Conservation (phyloP, 2,113 vertebrate genomes). For the Tauraco erythrolophus region DNA sequence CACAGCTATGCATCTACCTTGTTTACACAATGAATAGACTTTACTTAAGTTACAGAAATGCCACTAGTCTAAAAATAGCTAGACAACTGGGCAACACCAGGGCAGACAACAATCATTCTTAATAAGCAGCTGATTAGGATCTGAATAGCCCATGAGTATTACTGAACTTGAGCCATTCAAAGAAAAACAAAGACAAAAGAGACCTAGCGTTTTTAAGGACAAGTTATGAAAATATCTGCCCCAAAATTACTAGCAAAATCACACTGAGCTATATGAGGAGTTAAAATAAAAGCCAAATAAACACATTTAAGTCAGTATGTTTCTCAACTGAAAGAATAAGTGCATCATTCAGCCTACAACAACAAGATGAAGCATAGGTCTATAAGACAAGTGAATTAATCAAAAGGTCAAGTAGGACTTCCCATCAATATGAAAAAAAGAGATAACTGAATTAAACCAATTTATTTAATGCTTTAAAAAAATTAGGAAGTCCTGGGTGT, state of each 20-base stretch:
- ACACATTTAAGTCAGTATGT: not conserved
- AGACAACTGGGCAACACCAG: constrained; percentile 16
- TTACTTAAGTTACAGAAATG: not conserved
- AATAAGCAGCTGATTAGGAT: not conserved
- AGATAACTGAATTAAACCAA: not conserved
- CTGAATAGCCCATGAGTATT: not conserved
- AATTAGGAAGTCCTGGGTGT: not conserved
- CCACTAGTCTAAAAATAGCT: constrained; percentile 9
- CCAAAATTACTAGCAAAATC: not conserved
- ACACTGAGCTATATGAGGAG: not conserved
- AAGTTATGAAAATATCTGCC: not conserved
- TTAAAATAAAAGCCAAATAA: not conserved
- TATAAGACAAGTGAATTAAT: not conserved
- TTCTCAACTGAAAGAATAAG: not conserved
- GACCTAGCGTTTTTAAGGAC: not conserved
- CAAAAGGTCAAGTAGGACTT: not conserved
- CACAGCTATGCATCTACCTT: constrained; percentile 11
- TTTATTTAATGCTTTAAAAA: not conserved
- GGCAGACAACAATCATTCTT: constrained; percentile 12
- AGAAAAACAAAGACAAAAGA: not conserved
- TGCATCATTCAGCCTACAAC: not conserved
- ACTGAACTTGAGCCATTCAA: not conserved
- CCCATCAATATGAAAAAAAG: not conserved
- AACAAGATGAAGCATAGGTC: not conserved
- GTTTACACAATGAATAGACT: constrained; percentile 12